Conservation (phyloP, 1,140 invertebrate species). For the Caenorhabditis tropicalis region DNA sequence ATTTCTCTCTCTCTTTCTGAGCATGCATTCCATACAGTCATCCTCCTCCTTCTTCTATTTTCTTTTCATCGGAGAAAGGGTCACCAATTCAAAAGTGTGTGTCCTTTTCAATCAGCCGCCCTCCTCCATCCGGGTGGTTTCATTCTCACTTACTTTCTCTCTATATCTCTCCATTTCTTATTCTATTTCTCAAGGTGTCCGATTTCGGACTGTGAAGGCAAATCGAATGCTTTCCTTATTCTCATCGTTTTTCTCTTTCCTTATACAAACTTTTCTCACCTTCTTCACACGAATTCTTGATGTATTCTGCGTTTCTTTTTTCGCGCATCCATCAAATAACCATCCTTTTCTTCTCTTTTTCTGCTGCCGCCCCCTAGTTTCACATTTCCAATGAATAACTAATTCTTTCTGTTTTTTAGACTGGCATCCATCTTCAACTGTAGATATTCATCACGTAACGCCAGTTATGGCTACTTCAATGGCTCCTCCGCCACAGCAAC, state of each 20-base stretch:
- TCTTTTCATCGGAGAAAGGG: not conserved
- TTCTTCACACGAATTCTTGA: not conserved
- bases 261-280: slow-evolving; percentile 38
- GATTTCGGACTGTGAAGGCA: slow-evolving; percentile 27
- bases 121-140: not conserved
- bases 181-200: slow-evolving; percentile 2
- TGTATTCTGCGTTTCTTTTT: not conserved
- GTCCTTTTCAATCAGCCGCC: slow-evolving; percentile 42
- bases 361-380: no score
- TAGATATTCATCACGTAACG: slow-evolving; percentile 17
- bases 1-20: not conserved
- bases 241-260: not conserved
- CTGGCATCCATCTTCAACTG: slow-evolving; percentile 32
- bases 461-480: slow-evolving; percentile 27
- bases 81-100: slow-evolving; percentile 30
- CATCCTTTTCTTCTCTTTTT: not conserved
- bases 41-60: not conserved
- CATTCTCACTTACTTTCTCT: not conserved
- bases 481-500: not conserved
- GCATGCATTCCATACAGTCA: slow-evolving; percentile 11
- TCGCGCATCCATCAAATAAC: not conserved
- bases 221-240: not conserved
- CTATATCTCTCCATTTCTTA: not conserved
- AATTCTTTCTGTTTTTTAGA: slow-evolving; percentile 16
- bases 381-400: slow-evolving; percentile 4